Base-by-base conservation (phyloP, 1,140 invertebrate species). In the Drosophila triauraria region DNA sequence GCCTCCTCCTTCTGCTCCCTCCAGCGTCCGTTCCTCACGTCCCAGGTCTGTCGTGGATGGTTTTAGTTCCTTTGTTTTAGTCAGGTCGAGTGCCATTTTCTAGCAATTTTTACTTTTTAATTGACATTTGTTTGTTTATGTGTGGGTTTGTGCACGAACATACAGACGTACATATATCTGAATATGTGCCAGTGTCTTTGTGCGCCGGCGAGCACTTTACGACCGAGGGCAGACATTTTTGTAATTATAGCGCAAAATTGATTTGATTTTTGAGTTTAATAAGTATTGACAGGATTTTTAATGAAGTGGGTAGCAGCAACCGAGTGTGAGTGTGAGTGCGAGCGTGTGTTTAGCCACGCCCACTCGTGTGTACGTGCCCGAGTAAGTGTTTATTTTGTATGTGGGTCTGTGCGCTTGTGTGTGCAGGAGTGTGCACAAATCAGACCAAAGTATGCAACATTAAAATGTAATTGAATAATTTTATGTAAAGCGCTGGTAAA, bases 211-310 rank as follows among this genome's bases (percentile, higher is more conserved):
- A 86, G 83, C 83, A 86, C 83, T 86, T 86, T 88, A 80, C 83
- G 57, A 80, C 76, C 84, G 77, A 65, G 71, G 76, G 77, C 84
- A 87, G 85, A 83, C 84, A 80, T 88, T 87, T 87, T 83, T 87
- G 84, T 88, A 87, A 87, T 87, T 87, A 87, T 87, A 83, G 84
- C 69, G 77, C 80, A 83, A 87, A 87, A 87, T 88, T 88, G 84
- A 87, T 88, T 87, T 88, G 84, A 88, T 87, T 87, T 87, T 87
- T 87, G 84, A 88, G 86, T 87, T 83, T 87, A 83, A 88, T 87
- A 87, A 83, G 84, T 87, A 87, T 87, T 88, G 84, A 88, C 84
- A 88, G 84, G 75, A 83, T 88, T 87, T 88, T 87, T 88, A 87
- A 87, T 87, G 84, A 87, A 88, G 64, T 75, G 46, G 62, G 56